phyloP scores from a whole-genome alignment of 1,140 invertebrate species.

The Formica exsecta region DNA sequence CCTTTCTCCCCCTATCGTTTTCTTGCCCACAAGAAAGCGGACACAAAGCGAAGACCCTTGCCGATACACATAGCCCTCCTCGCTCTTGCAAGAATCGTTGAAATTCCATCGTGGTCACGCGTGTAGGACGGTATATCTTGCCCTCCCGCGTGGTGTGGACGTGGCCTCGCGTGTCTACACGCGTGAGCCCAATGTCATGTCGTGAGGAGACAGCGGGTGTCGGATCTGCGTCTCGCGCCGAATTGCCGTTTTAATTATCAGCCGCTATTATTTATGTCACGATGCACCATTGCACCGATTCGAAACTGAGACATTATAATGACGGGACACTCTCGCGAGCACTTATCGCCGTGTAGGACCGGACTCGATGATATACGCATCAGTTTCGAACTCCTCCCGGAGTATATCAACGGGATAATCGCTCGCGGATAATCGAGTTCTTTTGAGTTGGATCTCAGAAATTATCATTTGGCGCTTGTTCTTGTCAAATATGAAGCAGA shows the following conservation, averaged over 20 bases:
- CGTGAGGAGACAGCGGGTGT: conserved; percentile 80
- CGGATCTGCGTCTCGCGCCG: conserved; percentile 71
- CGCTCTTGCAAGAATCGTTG: conserved; percentile 60
- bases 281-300: neutral
- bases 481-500: neutral
- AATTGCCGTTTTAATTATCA: conserved; percentile 82
- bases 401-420: neutral
- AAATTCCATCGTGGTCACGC: conserved; percentile 46
- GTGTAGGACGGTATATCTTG: conserved; percentile 64
- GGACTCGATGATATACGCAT: conserved; percentile 42
- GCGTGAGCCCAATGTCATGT: conserved; percentile 76
- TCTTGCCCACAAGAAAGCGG: neutral
- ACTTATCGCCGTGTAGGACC: neutral
- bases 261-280: conserved; percentile 77
- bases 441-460: neutral
- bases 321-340: neutral
- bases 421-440: conserved; percentile 35
- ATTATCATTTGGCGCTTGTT: neutral
- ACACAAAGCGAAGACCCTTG: neutral
- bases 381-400: conserved; percentile 6
- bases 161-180: conserved; percentile 78
- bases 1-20: neutral
- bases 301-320: neutral
- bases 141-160: conserved; percentile 38
- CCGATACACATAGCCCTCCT: conserved; percentile 32